phyloP scores from a whole-genome alignment of 2,888 invertebrate genomes.

The Leptopterna dolabrata region DNA sequence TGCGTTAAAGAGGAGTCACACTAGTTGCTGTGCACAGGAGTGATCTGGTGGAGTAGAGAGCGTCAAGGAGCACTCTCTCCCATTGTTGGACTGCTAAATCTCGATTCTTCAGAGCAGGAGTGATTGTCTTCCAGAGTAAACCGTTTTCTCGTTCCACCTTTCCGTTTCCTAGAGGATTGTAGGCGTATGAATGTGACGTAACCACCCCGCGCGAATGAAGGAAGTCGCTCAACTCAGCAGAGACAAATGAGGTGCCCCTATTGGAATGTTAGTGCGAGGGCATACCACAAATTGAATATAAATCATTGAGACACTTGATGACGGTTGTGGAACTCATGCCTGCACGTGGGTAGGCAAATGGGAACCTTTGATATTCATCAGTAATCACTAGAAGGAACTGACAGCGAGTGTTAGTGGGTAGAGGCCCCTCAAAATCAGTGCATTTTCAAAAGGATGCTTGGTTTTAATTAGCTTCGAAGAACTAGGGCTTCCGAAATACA shows the following conservation, averaged over 20 bases:
- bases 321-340: neutral
- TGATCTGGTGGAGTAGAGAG: no score
- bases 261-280: neutral
- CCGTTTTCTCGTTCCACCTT: no score
- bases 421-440: neutral
- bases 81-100: no score
- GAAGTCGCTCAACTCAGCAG: neutral
- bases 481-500: neutral
- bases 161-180: no score
- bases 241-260: constrained; percentile 11
- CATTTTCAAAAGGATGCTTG: neutral
- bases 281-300: neutral
- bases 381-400: neutral
- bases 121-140: no score
- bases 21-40: no score
- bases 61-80: no score
- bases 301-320: neutral
- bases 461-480: neutral
- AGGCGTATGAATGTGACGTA: no score
- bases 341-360: neutral
- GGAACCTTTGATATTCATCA: neutral
- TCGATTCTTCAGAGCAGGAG: no score
- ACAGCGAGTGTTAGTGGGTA: neutral
- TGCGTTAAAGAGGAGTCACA: no score
- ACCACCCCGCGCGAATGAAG: no score